phyloP scores from a whole-genome alignment of 1,140 invertebrate species.

The Eciton burchellii region DNA sequence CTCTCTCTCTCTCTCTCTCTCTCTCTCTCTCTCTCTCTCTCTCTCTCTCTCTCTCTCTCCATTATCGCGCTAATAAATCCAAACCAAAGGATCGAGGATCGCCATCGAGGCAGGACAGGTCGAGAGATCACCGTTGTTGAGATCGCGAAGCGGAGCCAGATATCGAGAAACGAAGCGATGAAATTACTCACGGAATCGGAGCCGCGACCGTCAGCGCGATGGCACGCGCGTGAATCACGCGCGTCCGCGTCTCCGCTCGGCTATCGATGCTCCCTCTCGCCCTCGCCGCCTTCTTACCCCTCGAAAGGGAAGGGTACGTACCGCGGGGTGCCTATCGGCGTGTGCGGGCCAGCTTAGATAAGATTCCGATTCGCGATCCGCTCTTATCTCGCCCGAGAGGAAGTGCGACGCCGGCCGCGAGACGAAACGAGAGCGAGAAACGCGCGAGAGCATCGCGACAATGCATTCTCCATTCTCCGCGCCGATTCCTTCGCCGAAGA shows the following conservation, averaged over 20 bases:
- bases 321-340: constrained; percentile 10
- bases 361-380: constrained; percentile 63
- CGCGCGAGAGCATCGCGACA: background rate
- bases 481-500: background rate
- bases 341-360: constrained; percentile 62
- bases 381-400: constrained; percentile 56
- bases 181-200: constrained; percentile 58
- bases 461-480: constrained; percentile 32
- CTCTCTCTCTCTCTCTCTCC: background rate
- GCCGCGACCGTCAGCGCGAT: constrained; percentile 66
- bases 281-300: too few relatives aligned
- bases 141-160: constrained; percentile 32
- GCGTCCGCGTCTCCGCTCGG: constrained; percentile 21
- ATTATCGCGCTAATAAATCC: constrained; percentile 50
- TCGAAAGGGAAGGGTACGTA: too few relatives aligned
- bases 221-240: constrained; percentile 73
- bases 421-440: background rate
- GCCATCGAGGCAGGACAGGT: background rate
- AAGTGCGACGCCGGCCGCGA: constrained; percentile 11
- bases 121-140: too few relatives aligned
- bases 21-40: too few relatives aligned
- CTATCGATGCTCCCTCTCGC: constrained; percentile 39
- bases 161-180: constrained; percentile 58
- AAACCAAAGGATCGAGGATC: too few relatives aligned
- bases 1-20: too few relatives aligned